Evolutionary conservation across 2,797 vertebrate species (phyloP).

Genomic region (Girardinus metallicus): DNA sequence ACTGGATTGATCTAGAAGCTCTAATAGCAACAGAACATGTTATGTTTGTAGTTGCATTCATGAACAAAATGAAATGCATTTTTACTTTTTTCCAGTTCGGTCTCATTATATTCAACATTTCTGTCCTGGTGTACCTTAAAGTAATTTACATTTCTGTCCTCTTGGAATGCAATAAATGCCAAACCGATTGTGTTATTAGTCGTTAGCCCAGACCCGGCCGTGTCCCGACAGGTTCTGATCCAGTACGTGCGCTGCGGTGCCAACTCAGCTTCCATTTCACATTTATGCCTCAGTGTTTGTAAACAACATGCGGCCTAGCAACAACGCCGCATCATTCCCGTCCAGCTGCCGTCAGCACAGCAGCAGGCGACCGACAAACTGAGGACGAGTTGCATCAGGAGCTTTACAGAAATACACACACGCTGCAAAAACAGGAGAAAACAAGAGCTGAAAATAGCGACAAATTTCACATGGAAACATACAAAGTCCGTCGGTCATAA

Average conservation of each 20-base stretch:
- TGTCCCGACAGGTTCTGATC: neutral
- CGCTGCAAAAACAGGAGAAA: neutral
- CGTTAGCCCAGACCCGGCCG: neutral
- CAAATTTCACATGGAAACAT: conserved; percentile 36
- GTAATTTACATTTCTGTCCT: neutral
- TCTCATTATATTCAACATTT: neutral
- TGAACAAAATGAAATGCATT: neutral
- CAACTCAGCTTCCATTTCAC: neutral
- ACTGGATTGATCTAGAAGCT: neutral
- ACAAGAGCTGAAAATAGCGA: neutral
- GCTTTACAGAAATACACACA: neutral
- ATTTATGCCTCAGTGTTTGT: conserved; percentile 7
- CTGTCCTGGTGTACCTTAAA: neutral
- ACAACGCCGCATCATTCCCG: neutral
- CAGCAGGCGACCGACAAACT: neutral
- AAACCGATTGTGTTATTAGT: neutral
- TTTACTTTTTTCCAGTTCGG: neutral
- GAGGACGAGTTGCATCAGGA: neutral
- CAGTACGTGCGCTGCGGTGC: neutral
- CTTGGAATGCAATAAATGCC: neutral
- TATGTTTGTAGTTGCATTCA: neutral
- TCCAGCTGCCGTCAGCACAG: neutral
- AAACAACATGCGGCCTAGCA: neutral
- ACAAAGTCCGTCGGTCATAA: conserved; percentile 59
- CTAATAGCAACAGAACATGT: neutral